Conservation (phyloP, 35 echinoderm and acorn worm genomes). For the Heliocidaris erythrogramma region DNA sequence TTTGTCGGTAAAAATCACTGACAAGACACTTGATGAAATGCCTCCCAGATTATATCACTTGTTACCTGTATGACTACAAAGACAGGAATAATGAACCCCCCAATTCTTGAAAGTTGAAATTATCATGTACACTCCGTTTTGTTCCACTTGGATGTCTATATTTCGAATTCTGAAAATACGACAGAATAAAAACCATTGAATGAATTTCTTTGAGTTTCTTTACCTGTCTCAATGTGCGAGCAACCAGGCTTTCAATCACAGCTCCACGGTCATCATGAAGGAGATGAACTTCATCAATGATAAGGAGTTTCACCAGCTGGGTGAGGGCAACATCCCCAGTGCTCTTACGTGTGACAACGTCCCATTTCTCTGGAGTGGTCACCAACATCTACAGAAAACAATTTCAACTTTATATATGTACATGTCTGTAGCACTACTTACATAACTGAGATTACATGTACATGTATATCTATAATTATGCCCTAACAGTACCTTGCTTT, state of each 20-base stretch:
- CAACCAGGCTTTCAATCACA: conserved; percentile 96
- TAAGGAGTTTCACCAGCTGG: conserved; percentile 89
- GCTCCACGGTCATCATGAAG: conserved; percentile 97
- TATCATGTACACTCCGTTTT: too few relatives aligned
- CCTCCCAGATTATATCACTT: too few relatives aligned
- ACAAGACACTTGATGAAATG: too few relatives aligned
- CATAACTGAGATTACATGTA: too few relatives aligned
- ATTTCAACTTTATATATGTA: not conserved
- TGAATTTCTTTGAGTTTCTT: not conserved
- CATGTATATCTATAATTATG: not conserved
- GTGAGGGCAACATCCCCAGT: conserved; percentile 97
- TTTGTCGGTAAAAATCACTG: too few relatives aligned
- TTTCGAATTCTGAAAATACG: too few relatives aligned
- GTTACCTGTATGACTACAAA: too few relatives aligned
- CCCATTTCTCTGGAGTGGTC: conserved; percentile 98
- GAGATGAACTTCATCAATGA: conserved; percentile 97
- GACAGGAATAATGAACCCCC: too few relatives aligned
- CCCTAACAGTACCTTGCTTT: not conserved
- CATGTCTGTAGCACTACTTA: too few relatives aligned
- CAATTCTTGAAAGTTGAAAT: too few relatives aligned
- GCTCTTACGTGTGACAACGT: conserved; percentile 96
- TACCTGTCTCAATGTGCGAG: conserved; percentile 93
- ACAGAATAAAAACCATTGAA: not conserved
- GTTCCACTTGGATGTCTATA: too few relatives aligned
- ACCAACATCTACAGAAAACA: conserved; percentile 83